phyloP scores from a whole-genome alignment of 2,797 vertebrate species.

The Enoplosus armatus region DNA sequence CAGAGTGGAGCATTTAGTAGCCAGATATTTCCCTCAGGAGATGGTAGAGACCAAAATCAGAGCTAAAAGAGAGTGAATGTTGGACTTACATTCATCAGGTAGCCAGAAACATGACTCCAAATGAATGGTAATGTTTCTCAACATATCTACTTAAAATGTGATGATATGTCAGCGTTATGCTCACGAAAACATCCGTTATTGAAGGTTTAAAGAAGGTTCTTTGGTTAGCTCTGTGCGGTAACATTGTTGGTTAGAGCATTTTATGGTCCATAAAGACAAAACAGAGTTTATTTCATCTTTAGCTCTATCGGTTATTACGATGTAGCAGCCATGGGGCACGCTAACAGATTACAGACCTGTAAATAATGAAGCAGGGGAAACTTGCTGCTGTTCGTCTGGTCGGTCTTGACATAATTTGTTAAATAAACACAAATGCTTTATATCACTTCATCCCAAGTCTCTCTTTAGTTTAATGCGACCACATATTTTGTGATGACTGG shows the following conservation, averaged over 20 bases:
- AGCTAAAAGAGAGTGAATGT: not conserved
- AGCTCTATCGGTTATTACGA: not conserved
- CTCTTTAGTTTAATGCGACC: no score
- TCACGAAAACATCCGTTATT: not conserved
- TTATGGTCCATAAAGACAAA: not conserved
- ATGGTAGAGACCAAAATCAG: not conserved
- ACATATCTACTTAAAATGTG: not conserved
- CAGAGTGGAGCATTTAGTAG: not conserved
- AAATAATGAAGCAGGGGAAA: no score
- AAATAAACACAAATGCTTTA: no score
- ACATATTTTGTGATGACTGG: no score
- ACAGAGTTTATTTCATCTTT: no score
- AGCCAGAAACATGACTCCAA: not conserved
- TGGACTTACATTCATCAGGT: not conserved
- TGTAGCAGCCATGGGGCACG: no score
- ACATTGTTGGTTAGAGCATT: no score
- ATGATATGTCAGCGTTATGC: not conserved
- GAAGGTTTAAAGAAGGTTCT: not conserved
- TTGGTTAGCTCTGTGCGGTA: no score
- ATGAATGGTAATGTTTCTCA: not conserved
- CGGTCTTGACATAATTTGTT: no score
- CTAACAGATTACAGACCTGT: no score
- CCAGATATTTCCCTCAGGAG: not conserved
- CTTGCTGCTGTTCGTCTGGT: no score
- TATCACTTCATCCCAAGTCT: no score